Evolutionary conservation across 2,113 vertebrate genomes (phyloP).

Genomic region (Sula dactylatra): DNA sequence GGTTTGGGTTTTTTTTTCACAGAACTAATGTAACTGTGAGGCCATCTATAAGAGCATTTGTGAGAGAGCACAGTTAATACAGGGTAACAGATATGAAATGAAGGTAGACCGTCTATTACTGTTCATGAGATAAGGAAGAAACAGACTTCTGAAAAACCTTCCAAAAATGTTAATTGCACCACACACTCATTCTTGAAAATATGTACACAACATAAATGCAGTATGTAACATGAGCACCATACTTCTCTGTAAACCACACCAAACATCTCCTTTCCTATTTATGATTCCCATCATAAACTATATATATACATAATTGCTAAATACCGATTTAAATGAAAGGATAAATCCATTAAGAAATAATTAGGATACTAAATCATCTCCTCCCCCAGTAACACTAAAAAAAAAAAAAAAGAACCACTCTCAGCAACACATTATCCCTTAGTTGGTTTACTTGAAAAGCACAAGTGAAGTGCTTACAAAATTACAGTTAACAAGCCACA

Average conservation of each 20-base stretch:
- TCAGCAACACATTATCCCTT: not conserved
- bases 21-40: not conserved
- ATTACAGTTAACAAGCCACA: not conserved
- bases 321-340: not conserved
- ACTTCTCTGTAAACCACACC: not conserved
- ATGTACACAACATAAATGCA: not conserved
- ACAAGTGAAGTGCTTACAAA: not conserved
- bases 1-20: not conserved
- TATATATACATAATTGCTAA: not conserved
- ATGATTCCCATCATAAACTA: not conserved
- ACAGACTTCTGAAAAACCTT: not conserved
- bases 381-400: not conserved
- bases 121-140: not conserved
- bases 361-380: not conserved
- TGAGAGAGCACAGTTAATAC: not conserved
- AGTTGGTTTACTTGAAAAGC: not conserved
- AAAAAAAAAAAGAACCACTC: not conserved
- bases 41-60: not conserved
- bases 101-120: not conserved
- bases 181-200: not conserved
- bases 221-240: not conserved
- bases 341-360: not conserved
- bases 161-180: not conserved
- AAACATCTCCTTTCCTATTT: not conserved
- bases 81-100: not conserved